A percentile compares a stretch with the other conserved stretches of the same genome.
Conservation (phyloP, 2,113 vertebrate genomes). For the Rhinoderma darwinii region DNA sequence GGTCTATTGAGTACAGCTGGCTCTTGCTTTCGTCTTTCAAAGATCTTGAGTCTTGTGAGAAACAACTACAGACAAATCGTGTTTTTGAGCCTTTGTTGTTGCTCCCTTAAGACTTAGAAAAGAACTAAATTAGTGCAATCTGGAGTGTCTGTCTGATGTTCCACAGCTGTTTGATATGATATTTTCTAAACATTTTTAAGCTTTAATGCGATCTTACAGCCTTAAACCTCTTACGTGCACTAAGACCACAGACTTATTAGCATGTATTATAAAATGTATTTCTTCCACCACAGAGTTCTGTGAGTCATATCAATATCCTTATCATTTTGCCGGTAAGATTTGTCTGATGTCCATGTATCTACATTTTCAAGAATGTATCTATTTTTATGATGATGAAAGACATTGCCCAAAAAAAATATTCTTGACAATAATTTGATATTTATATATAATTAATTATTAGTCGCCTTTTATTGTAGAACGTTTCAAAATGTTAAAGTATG, state of each 20-base stretch:
- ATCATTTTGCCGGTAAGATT: background rate
- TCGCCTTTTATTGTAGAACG: background rate
- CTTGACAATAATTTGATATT: background rate
- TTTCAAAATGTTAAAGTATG: background rate
- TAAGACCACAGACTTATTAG: conserved; percentile 61
- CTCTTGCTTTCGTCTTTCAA: conserved; percentile 29
- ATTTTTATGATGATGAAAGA: background rate
- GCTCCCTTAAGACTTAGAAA: conserved; percentile 49
- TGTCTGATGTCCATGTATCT: background rate
- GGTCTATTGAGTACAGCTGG: conserved; percentile 51
- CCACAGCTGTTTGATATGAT: conserved; percentile 70
- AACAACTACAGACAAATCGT: conserved; percentile 43
- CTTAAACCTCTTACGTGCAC: conserved; percentile 60
- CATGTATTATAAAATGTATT: conserved; percentile 63
- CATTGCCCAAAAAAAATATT: background rate
- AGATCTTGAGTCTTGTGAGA: conserved; percentile 44
- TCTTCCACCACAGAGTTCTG: conserved; percentile 59
- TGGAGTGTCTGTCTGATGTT: conserved; percentile 67
- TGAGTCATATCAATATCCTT: conserved; percentile 29
- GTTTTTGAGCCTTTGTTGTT: conserved; percentile 50
- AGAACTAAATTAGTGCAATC: conserved; percentile 61
- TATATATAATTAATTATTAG: background rate
- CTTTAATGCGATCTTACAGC: conserved; percentile 61
- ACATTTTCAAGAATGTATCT: background rate
- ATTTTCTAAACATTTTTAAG: conserved; percentile 68